Evolutionary conservation across 1,140 invertebrate genomes (phyloP).

Genomic region (Drosophila sucinea): DNA sequence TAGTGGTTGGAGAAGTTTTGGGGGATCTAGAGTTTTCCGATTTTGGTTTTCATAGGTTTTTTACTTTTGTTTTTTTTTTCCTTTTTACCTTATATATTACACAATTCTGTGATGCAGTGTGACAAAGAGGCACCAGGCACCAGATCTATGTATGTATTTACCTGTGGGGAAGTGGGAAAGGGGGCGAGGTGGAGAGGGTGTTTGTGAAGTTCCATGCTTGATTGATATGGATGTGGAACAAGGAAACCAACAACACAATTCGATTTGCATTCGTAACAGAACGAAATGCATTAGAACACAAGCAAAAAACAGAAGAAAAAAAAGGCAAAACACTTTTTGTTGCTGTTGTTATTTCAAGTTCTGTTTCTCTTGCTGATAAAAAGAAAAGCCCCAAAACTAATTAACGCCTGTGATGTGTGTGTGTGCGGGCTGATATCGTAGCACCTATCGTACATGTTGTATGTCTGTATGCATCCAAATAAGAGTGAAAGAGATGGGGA

Average conservation of each 20-base stretch:
- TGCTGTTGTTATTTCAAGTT: constrained; percentile 28
- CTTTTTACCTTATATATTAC: background rate
- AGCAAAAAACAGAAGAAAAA: constrained; percentile 10
- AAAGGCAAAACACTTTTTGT: background rate
- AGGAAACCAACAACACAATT: constrained; percentile 51
- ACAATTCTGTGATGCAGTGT: constrained; percentile 2
- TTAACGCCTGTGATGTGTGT: constrained; percentile 68
- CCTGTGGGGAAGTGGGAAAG: background rate
- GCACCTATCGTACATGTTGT: background rate
- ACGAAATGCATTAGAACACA: constrained; percentile 70
- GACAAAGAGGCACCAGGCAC: constrained; percentile 1
- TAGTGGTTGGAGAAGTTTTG: background rate
- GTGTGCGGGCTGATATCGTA: constrained; percentile 19
- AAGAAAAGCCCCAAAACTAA: constrained; percentile 80
- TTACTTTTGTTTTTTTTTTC: background rate
- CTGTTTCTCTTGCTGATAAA: constrained; percentile 62
- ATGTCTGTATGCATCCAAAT: background rate
- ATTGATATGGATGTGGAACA: constrained; percentile 47
- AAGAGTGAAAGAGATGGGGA: constrained; percentile 38
- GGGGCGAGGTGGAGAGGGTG: constrained; percentile 9
- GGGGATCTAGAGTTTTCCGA: background rate
- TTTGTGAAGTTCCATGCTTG: constrained; percentile 29
- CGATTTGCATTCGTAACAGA: constrained; percentile 75
- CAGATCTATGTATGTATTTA: background rate
- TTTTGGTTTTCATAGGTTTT: background rate